These are phyloP conservation scores for Rhadina sibilatrix DNA, from an alignment of 2,113 vertebrate species.

Conservation along the genomic window DNA sequence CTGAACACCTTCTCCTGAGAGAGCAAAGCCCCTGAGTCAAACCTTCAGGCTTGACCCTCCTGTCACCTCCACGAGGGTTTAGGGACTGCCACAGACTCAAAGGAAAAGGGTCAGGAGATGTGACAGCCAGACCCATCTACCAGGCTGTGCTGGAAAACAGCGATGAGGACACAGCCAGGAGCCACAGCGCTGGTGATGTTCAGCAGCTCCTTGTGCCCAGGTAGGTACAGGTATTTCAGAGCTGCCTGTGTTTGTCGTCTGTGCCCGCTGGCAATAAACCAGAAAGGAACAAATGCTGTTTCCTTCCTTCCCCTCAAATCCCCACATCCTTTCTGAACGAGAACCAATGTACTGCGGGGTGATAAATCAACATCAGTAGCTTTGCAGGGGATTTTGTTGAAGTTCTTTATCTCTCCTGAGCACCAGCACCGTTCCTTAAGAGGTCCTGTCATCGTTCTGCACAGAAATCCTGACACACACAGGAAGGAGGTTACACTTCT, in stretches of 20 bases:
- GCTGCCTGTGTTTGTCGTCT: not conserved
- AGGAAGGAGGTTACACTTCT: slow-evolving; percentile 5
- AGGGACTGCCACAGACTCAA: not conserved
- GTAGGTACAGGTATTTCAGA: not conserved
- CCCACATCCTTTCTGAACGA: not conserved
- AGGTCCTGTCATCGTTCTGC: not conserved
- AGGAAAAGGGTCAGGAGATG: not conserved
- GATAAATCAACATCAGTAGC: not conserved
- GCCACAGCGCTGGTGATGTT: fast-evolving
- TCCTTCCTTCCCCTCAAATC: not conserved
- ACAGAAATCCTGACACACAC: not conserved
- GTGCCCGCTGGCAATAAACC: not conserved
- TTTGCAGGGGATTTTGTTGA: not conserved
- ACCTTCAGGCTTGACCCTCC: not conserved
- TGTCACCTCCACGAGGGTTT: not conserved
- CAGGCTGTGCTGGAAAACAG: not conserved
- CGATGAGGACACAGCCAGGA: not conserved
- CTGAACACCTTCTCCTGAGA: not conserved
- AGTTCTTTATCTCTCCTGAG: not conserved
- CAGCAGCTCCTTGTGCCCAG: not conserved
- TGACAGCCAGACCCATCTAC: not conserved
- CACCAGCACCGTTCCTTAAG: not conserved
- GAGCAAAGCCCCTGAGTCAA: not conserved
- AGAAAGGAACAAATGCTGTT: not conserved
- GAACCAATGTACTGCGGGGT: not conserved